Base-by-base conservation (phyloP, 1,140 invertebrate species). In the Gerris buenoi region DNA sequence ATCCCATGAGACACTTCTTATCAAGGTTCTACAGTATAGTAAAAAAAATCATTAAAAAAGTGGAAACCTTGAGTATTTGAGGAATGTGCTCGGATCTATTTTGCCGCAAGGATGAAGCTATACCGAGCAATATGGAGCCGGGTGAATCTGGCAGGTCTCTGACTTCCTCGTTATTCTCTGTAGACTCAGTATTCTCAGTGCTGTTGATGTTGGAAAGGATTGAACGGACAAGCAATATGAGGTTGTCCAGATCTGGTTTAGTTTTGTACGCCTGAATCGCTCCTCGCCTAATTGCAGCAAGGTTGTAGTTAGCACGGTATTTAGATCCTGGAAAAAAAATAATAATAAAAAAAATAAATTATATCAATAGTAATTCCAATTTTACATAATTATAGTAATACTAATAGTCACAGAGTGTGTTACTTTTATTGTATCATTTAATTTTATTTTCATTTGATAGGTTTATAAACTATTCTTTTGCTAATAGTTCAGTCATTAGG, bases 191-290 rank as follows among this genome's bases (percentile, higher is more conserved):
- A 75, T 25, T 22, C 10, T n/a, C 25, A 3, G 3, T 22, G 5
- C 5, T 22, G 46, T 59, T 60, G 1, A 22, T 27, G 14, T 18
- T 58, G 2, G 29, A 15, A 2, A 29, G 25, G 2, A 83, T 71
- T 58, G 77, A 73, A 18, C 81, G 73, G 1, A 84, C 67, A 65
- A 84, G 76, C 1, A 73, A 74, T 1, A 82, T 76, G 67, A 83
- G 81, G 13, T 79, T 77, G 25, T 83, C 75, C n/a, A 83, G 76
- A 75, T 89, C 83, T 62, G 79, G 77, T 1, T 80, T 84, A 68
- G 77, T 77, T 13, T 74, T 77, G 25, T 86, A 78, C 0, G 86
- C 80, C 65, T 76, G 75, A 1, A 83, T 77, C 2, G 88, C 74
- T 1, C 82, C 79, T 64, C 80, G 74, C 15, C 76, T 73, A 22